A percentile compares a stretch with the other conserved stretches of the same genome.
phyloP scores from a whole-genome alignment of 2,113 vertebrate species.

The Phalacrocorax pelagicus region DNA sequence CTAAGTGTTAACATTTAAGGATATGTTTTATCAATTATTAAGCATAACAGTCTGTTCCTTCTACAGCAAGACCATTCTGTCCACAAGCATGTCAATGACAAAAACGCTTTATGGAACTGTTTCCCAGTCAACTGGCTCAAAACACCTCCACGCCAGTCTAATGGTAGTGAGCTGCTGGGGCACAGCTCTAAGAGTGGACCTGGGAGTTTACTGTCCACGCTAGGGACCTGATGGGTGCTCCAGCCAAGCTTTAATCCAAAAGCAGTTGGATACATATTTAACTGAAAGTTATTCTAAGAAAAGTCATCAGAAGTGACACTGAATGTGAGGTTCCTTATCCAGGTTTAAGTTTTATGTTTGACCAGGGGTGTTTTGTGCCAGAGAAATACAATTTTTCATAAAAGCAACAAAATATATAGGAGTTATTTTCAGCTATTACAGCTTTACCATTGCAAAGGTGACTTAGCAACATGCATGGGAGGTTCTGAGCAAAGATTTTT shows the following conservation, averaged over 20 bases:
- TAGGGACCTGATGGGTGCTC: no score
- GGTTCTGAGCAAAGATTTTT: not conserved
- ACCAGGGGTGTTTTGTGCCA: not conserved
- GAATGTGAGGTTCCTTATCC: no score
- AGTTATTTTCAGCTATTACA: not conserved
- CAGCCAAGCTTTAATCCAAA: no score
- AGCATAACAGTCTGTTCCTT: not conserved
- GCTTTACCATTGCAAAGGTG: not conserved
- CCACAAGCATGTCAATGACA: not conserved
- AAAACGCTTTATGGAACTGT: not conserved
- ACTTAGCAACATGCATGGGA: not conserved
- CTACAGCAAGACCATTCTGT: not conserved
- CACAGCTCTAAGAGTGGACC: no score
- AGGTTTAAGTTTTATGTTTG: no score
- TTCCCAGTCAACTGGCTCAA: not conserved
- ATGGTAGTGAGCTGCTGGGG: no score
- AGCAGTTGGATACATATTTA: no score
- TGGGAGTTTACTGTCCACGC: no score
- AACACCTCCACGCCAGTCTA: not conserved
- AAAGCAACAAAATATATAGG: not conserved
- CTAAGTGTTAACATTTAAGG: not conserved
- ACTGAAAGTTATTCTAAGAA: no score
- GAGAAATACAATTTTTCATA: not conserved
- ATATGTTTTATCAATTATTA: not conserved
- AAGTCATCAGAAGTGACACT: no score